Conservation (phyloP, 2,888 invertebrate genomes). For the Ophonus ardosiacus region DNA sequence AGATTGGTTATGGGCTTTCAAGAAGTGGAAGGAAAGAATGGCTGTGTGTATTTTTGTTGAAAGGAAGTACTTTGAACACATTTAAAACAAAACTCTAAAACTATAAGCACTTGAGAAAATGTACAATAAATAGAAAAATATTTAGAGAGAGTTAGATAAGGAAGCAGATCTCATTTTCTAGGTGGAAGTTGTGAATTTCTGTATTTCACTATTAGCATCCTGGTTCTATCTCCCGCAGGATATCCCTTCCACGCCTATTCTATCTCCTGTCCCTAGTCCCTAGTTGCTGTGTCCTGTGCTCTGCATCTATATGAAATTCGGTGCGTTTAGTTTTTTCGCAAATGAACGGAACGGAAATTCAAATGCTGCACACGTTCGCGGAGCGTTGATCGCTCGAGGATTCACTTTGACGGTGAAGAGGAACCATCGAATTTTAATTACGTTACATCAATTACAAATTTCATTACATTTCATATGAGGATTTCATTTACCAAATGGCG, state of each 20-base stretch:
- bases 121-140: too few relatives aligned
- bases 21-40: too few relatives aligned
- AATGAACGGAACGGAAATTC: neutral
- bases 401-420: conserved; percentile 36
- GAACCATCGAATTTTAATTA: conserved; percentile 54
- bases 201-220: neutral
- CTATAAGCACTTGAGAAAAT: too few relatives aligned
- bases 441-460: conserved; percentile 48
- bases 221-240: neutral
- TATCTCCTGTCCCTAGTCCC: neutral
- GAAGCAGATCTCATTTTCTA: too few relatives aligned
- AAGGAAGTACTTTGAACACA: too few relatives aligned
- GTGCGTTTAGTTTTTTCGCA: neutral
- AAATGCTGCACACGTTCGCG: neutral
- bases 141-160: too few relatives aligned
- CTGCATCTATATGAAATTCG: neutral
- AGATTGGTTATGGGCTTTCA: too few relatives aligned
- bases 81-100: too few relatives aligned
- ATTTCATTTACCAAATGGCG: conserved; percentile 52
- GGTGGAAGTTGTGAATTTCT: too few relatives aligned
- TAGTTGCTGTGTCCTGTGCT: neutral
- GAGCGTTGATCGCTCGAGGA: conserved; percentile 17
- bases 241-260: neutral
- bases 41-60: too few relatives aligned
- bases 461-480: conserved; percentile 43